Evolutionary conservation across 1,140 invertebrate species (phyloP), one percentile per base, ranked within the genome.

Genomic region (Drosophila fuyamai): DNA sequence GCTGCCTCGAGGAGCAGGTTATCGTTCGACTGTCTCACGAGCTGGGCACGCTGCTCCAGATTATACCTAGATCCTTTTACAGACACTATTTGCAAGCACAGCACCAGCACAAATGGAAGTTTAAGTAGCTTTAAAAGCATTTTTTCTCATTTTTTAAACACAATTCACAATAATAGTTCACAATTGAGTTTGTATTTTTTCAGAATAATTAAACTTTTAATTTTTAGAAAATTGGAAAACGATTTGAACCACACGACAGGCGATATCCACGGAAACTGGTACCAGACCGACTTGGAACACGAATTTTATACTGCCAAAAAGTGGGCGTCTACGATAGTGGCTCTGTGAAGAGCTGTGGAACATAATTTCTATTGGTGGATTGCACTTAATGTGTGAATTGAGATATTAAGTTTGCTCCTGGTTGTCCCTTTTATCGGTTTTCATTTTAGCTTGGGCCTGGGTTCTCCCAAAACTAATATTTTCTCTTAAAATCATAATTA

Each of bases 1-100:
- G 62, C 90, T 9, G 90, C 50, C 18, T 72, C 50, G n/a, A 91
- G 50, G 4, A 80, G 23, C 8, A 92, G 43, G 38, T 61, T 79
- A 7, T 77, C 74, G 54, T 90, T 54, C 0, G 32, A 9, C 10
- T 55, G 41, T n/a, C 47, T 57, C 0, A 35, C 23, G 2, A 67
- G 14, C 27, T 47, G 47, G 18, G 54, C 53, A 10, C 61, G 73
- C 2, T 59, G 38, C 9, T 32, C 32, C 2, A 4, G 5, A 23
- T 67, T 43, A 5, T 67, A 29, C 5, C 9, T 9, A 8, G 36
- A 40, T 48, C 18, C 54, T n/a, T 48, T 29, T 5, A 14, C 27
- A 4, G 23, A 14, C 5, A 48, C 6, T 5, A 76, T 9, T 36
- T 59, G 41, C 12, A 75, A 16, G 35, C 70, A 73, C 14, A 75